phyloP scores from a whole-genome alignment of 2,888 invertebrate genomes.

The Trileptium ribeirensis region DNA sequence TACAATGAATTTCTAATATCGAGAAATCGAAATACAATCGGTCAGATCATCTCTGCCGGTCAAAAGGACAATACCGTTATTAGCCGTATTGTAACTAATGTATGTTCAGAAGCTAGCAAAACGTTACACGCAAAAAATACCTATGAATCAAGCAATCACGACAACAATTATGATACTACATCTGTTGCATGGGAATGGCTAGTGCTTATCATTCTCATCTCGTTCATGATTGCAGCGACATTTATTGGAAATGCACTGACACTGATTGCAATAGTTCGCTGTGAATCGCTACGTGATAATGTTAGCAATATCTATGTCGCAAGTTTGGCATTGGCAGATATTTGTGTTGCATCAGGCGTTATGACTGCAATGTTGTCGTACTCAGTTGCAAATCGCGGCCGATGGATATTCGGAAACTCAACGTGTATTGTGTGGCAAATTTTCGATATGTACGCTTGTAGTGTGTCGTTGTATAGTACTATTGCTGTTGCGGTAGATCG shows the following conservation, averaged over 20 bases:
- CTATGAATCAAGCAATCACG: too few species aligned
- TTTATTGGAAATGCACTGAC: background rate
- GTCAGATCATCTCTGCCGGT: too few species aligned
- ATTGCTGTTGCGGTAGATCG: conserved; percentile 43
- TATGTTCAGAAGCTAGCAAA: too few species aligned
- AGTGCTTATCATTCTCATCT: background rate
- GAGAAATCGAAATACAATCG: too few species aligned
- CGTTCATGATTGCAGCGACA: background rate
- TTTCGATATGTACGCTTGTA: conserved; percentile 38
- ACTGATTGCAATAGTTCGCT: too few species aligned
- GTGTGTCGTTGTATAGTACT: conserved; percentile 43
- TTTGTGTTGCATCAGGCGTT: conserved; percentile 38
- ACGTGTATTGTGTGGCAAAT: conserved; percentile 40
- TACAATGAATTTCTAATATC: too few species aligned
- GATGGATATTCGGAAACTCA: conserved; percentile 32
- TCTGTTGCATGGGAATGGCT: too few species aligned
- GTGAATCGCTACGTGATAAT: too few species aligned
- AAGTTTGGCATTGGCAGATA: conserved; percentile 39
- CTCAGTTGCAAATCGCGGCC: conserved; percentile 26
- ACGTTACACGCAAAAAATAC: too few species aligned
- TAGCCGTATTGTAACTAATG: too few species aligned
- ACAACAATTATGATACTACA: too few species aligned
- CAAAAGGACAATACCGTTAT: too few species aligned
- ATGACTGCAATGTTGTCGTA: conserved; percentile 38
- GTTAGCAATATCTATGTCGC: conserved; percentile 43